These are phyloP conservation scores for Caenorhabditis remanei DNA, from an alignment of 1,140 invertebrate species.

Conservation along the genomic window DNA sequence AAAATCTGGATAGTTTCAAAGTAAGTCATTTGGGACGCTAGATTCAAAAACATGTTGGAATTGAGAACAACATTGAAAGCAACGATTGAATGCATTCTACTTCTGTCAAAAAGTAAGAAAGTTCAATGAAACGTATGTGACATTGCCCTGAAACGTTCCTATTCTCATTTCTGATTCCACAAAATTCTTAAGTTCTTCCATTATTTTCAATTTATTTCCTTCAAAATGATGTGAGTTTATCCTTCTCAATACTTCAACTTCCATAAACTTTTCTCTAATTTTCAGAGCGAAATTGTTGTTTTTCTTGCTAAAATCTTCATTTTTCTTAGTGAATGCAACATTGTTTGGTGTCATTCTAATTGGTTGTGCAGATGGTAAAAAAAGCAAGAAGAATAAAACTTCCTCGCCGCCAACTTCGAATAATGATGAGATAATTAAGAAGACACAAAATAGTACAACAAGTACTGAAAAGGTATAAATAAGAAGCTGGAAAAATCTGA, in stretches of 20 bases:
- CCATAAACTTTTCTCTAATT: conserved; percentile 78
- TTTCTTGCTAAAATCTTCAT: conserved; percentile 52
- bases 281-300: conserved; percentile 73
- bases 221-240: not conserved
- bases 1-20: too few species aligned
- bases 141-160: not conserved
- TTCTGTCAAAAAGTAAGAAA: too few species aligned
- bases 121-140: not conserved
- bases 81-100: too few species aligned
- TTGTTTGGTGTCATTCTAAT: not conserved
- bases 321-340: conserved; percentile 27
- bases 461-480: not conserved
- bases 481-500: not conserved
- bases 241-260: conserved; percentile 30
- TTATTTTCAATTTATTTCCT: conserved; percentile 40
- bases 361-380: conserved; percentile 6
- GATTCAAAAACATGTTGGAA: too few species aligned
- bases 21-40: too few species aligned
- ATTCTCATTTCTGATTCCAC: not conserved
- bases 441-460: not conserved
- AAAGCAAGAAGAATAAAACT: not conserved
- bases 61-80: too few species aligned
- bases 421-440: not conserved
- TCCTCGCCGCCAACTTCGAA: not conserved
- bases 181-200: not conserved